phyloP scores from a whole-genome alignment of 2,113 vertebrate genomes.

The Pithys albifrons region DNA sequence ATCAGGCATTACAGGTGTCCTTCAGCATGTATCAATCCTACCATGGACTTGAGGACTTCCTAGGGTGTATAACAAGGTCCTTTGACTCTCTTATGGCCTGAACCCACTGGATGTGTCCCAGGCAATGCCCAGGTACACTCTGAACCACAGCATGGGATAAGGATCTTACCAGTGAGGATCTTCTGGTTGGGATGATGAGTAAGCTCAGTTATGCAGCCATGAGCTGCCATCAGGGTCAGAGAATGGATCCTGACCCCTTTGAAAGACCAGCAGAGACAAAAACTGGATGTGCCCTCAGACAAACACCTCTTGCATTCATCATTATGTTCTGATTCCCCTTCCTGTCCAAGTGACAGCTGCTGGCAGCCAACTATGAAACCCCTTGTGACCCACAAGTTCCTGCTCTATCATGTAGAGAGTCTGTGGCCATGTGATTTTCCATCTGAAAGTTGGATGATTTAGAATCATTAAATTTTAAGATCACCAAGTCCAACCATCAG shows the following conservation, averaged over 20 bases:
- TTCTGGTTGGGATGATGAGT: neutral
- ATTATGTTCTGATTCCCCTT: neutral
- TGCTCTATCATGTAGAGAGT: fast-evolving
- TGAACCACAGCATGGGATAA: neutral
- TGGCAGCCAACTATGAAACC: neutral
- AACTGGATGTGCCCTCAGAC: neutral
- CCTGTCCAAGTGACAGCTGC: neutral
- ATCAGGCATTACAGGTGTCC: neutral
- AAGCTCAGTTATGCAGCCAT: neutral
- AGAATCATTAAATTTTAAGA: neutral
- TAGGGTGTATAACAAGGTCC: neutral
- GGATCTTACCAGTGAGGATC: neutral
- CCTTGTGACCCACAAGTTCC: neutral
- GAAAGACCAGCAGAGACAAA: neutral
- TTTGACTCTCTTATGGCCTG: neutral
- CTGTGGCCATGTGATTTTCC: neutral
- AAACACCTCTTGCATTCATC: neutral
- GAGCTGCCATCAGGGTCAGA: neutral
- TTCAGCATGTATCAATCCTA: neutral
- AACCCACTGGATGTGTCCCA: neutral
- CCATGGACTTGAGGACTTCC: neutral
- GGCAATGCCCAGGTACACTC: neutral
- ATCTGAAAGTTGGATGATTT: neutral
- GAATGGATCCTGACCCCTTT: neutral
- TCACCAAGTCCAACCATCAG: neutral